Evolutionary conservation across 2,797 vertebrate genomes (phyloP), one percentile per base, ranked within the genome.

Genomic region (Echeneis naucrates): DNA sequence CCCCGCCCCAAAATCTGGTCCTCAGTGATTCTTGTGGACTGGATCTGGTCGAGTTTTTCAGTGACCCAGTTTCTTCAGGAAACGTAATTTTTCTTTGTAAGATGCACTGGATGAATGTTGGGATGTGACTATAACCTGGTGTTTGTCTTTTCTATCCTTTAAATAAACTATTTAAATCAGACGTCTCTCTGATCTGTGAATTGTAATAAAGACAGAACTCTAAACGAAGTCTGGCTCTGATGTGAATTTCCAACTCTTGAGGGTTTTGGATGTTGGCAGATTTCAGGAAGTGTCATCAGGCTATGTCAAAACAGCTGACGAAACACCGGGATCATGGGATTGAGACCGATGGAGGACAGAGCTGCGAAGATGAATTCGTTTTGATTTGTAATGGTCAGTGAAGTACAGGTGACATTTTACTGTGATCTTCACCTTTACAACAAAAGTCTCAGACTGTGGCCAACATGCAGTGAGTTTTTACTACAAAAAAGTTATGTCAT

Each of bases 91-190:
- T 74, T 47, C 26, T 72, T 79, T 83, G 70, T 80, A 71, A 81
- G 78, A 93, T 96, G 96, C 95, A 96, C 95, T 96, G 96, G 96
- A 96, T n/a, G n/a, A n/a, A n/a, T n/a, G n/a, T n/a, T n/a, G n/a
- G n/a, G n/a, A 96, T 96, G 95, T 96, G 92, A 91, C 92, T 95
- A 92, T 96, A 95, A 93, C 92, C 92, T 92, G 87, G 94, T 96
- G 93, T 96, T 94, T 95, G 96, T 95, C 95, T 97, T 96, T 96
- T 97, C 94, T 96, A 97, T 95, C 93, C 94, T 96, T 96, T 92
- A 92, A 87, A 93, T 92, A 85, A 93, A 89, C 53, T 91, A 87
- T 91, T 93, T 88, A 88, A 90, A 90, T 84, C 74, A 53, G 73
- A 80, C 77, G 88, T 90, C 83, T 86, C 87, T 89, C 65, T 66